Evolutionary conservation across 1,140 invertebrate genomes (phyloP).

Genomic region (Bombus cullumanus): DNA sequence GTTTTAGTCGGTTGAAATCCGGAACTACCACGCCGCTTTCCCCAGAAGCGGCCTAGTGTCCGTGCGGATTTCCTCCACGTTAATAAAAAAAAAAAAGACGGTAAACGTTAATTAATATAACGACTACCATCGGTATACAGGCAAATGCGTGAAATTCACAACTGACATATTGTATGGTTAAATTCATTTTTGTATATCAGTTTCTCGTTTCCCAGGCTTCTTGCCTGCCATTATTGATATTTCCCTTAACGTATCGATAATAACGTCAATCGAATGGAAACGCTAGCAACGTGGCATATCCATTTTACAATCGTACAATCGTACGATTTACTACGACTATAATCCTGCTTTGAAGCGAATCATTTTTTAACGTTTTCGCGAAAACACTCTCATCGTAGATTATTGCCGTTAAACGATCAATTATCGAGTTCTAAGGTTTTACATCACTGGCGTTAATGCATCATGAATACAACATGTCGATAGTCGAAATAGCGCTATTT

Average conservation of each 20-base stretch:
- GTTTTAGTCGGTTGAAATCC: no score
- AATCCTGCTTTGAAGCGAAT: not conserved
- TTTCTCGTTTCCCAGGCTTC: not conserved
- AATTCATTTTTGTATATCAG: not conserved
- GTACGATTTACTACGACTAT: not conserved
- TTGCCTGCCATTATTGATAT: not conserved
- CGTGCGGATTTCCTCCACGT: no score
- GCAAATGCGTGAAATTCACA: no score
- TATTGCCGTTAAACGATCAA: conserved; percentile 29
- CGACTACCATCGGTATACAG: no score
- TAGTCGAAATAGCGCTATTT: conserved; percentile 33
- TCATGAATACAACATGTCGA: conserved; percentile 40
- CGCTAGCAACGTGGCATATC: not conserved
- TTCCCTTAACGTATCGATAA: not conserved
- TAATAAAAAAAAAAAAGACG: no score
- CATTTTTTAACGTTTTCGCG: not conserved
- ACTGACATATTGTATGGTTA: not conserved
- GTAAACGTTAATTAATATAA: not conserved
- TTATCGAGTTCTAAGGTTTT: conserved; percentile 56
- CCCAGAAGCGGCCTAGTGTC: no score
- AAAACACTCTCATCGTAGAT: not conserved
- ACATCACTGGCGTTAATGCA: conserved; percentile 26
- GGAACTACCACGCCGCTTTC: no score
- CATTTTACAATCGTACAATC: no score
- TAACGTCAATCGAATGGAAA: not conserved